Evolutionary conservation across 2,113 vertebrate species (phyloP).

Genomic region (Tyto alba): DNA sequence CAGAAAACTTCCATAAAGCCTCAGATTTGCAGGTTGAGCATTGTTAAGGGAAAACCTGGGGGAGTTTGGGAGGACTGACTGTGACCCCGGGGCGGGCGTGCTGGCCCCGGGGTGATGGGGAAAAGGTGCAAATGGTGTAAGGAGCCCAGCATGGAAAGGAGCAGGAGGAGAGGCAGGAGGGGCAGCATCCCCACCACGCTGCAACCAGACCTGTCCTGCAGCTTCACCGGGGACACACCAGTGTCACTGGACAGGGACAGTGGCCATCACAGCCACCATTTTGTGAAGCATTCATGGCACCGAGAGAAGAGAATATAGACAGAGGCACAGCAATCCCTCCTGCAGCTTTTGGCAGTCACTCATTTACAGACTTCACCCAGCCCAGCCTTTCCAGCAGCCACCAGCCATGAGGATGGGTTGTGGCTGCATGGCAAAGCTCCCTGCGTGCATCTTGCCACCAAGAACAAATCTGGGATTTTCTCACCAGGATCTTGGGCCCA

Average conservation of each 20-base stretch:
- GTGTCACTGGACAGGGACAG: not conserved
- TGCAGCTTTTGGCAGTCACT: not conserved
- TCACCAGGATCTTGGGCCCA: not conserved
- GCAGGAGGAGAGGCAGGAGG: not conserved
- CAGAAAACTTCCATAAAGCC: not conserved
- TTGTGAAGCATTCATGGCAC: rapidly evolving
- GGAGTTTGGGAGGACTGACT: not conserved
- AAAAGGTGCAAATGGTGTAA: not conserved
- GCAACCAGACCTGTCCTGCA: not conserved
- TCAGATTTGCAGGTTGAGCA: not conserved
- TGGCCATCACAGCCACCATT: not conserved
- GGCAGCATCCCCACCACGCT: rapidly evolving
- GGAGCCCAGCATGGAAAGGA: not conserved
- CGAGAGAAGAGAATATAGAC: not conserved
- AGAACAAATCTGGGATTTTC: not conserved
- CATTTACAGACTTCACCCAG: not conserved
- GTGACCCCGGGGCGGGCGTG: not conserved
- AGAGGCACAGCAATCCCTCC: not conserved
- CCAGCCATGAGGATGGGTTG: rapidly evolving
- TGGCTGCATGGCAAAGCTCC: not conserved
- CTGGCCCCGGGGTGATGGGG: not conserved
- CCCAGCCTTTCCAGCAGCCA: not conserved
- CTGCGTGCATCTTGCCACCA: rapidly evolving
- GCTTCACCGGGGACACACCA: rapidly evolving
- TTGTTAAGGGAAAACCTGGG: not conserved